phyloP scores from a whole-genome alignment of 2,888 invertebrate species.

The Spilarctia lutea region DNA sequence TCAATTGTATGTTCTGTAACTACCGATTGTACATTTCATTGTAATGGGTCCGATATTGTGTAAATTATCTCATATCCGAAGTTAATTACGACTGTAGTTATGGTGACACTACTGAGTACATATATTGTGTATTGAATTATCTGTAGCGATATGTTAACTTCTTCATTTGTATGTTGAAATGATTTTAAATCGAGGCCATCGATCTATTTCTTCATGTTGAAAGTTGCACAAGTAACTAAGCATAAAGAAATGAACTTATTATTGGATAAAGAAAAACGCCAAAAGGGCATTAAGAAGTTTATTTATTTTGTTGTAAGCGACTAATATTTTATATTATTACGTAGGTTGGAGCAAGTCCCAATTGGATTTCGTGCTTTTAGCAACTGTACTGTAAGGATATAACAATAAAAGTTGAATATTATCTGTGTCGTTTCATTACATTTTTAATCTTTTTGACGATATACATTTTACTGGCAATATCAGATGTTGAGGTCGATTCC shows the following conservation, averaged over 20 bases:
- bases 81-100: slow-evolving; percentile 44
- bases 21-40: slow-evolving; percentile 83
- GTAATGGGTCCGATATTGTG: slow-evolving; percentile 74
- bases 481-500: too few relatives aligned
- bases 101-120: slow-evolving; percentile 41
- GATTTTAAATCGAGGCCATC: slow-evolving; percentile 85
- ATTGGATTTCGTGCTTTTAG: slow-evolving; percentile 80
- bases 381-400: slow-evolving; percentile 77
- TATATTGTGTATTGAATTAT: slow-evolving; percentile 21
- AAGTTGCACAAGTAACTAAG: slow-evolving; percentile 79
- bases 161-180: slow-evolving; percentile 56
- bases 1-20: slow-evolving; percentile 66
- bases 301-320: slow-evolving; percentile 85
- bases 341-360: slow-evolving; percentile 75
- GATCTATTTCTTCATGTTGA: slow-evolving; percentile 78
- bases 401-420: slow-evolving; percentile 75
- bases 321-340: slow-evolving; percentile 83
- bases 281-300: slow-evolving; percentile 80
- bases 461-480: too few relatives aligned
- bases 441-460: not conserved
- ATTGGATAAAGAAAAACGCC: slow-evolving; percentile 74
- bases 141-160: slow-evolving; percentile 43
- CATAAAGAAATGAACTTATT: slow-evolving; percentile 79
- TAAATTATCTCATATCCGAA: slow-evolving; percentile 32
- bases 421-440: slow-evolving; percentile 48